Percentiles rank a stretch among this genome's conserved stretches.
Evolutionary conservation across 2,797 vertebrate genomes (phyloP).

Genomic region (Arctocebus calabarensis): DNA sequence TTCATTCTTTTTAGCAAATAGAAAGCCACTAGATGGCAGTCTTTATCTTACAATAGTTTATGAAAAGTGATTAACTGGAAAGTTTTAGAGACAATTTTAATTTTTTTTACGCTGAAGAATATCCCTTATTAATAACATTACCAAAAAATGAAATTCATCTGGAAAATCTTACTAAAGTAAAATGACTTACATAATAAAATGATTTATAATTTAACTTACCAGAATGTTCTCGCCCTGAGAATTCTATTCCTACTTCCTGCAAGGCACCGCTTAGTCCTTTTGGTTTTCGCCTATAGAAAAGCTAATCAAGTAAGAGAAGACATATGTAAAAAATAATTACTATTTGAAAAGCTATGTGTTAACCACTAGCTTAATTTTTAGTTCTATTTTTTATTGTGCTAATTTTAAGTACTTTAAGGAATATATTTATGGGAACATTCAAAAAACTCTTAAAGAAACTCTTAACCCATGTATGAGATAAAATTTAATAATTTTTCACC

Average conservation of each 20-base stretch:
- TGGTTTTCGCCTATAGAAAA: slow-evolving; percentile 95
- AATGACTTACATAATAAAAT: slow-evolving; percentile 60
- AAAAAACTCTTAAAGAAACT: slow-evolving; percentile 53
- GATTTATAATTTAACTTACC: slow-evolving; percentile 87
- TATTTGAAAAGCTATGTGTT: slow-evolving; percentile 9
- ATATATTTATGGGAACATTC: slow-evolving; percentile 10
- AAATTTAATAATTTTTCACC: slow-evolving; percentile 40
- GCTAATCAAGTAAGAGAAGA: slow-evolving; percentile 85
- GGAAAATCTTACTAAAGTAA: slow-evolving; percentile 21
- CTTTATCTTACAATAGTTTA: slow-evolving; percentile 34
- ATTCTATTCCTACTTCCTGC: slow-evolving; percentile 95
- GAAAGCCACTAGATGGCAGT: slow-evolving; percentile 51
- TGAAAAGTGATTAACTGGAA: slow-evolving; percentile 27
- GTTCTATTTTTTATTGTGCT: slow-evolving; percentile 4
- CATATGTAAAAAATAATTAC: background rate
- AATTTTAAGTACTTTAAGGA: slow-evolving; percentile 34
- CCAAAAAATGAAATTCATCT: slow-evolving; percentile 10
- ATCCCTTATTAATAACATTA: slow-evolving; percentile 49
- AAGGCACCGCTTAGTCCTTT: slow-evolving; percentile 96
- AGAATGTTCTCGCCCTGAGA: slow-evolving; percentile 95
- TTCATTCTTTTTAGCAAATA: slow-evolving; percentile 40
- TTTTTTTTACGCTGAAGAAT: background rate
- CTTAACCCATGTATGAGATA: background rate
- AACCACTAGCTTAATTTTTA: slow-evolving; percentile 46
- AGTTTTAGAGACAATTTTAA: slow-evolving; percentile 51